Evolutionary conservation across 1,140 invertebrate genomes (phyloP), one percentile per base, ranked within the genome.

Genomic region (Papilio helenus): DNA sequence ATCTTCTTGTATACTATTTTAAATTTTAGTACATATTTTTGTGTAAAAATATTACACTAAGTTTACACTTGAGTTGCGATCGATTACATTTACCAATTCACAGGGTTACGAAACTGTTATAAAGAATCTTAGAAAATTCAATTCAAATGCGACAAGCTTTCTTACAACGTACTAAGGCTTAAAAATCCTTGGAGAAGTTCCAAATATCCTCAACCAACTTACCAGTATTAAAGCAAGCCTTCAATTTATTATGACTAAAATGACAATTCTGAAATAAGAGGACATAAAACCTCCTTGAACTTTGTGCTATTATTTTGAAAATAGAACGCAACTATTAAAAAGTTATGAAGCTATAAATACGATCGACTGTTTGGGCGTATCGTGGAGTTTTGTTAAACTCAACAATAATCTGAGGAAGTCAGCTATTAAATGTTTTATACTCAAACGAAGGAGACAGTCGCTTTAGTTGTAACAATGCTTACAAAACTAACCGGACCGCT

Each of bases 401-500:
- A 16, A 26, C 39, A 73, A 73, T 73, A 73, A 73, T 44, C 42
- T 16, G 44, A 49, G 20, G 39, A 26, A 20, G 42, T 42, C n/a
- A 42, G 39, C 39, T 73, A 73, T 73, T 46, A 73, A 73, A 73
- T 73, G 49, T 49, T 73, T 73, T 20, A 73, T 49, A 49, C 72
- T 73, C 1, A 73, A 0, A 1, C 20, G 42, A 46, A 12, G 44
- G n/a, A 23, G 29, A 73, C 72, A 73, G 20, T 49, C 42, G 72
- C 42, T 73, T 73, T 46, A 26, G 72, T 49, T n/a, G 20, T 2
- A 39, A 73, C 72, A 73, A 73, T 73, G 44, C 44, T 73, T 73
- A 73, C 72, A 73, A 73, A 73, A 49, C 72, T 73, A 42, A 73
- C 72, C 44, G 72, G 72, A 23, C 72, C 72, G 42, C 72, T 73